A percentile compares a stretch with the other conserved stretches of the same genome.
Evolutionary conservation across 2,797 vertebrate species (phyloP).

Genomic region (Sylvilagus floridanus): DNA sequence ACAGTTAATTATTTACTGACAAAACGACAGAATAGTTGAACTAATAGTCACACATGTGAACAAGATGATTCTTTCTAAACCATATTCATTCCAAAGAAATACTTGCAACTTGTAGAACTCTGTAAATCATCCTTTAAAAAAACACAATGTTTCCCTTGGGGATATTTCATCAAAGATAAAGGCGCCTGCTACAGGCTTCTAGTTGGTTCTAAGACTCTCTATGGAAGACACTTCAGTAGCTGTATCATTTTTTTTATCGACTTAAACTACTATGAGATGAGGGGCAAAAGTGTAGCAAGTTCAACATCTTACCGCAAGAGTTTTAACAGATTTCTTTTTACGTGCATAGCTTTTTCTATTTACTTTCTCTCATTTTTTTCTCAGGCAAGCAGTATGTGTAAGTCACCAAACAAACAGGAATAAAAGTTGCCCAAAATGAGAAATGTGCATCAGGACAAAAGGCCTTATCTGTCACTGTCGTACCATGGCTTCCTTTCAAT

Average conservation of each 20-base stretch:
- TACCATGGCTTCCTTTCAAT: neutral
- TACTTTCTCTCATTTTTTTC: neutral
- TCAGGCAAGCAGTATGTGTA: neutral
- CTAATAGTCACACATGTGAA: neutral
- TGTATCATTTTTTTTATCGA: slow-evolving; percentile 53
- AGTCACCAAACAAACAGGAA: neutral
- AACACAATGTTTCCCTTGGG: slow-evolving; percentile 14
- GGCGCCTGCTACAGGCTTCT: neutral
- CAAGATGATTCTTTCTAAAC: neutral
- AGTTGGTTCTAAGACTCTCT: neutral
- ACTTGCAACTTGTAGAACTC: slow-evolving; percentile 21
- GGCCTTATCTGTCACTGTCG: neutral
- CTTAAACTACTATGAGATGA: slow-evolving; percentile 49
- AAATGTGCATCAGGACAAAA: neutral
- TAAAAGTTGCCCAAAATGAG: neutral
- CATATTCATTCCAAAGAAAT: neutral
- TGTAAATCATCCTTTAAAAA: slow-evolving; percentile 2
- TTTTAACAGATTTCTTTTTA: neutral
- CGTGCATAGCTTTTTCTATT: neutral
- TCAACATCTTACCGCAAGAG: slow-evolving; percentile 58
- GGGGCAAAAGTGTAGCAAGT: slow-evolving; percentile 14
- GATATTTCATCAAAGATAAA: slow-evolving; percentile 55
- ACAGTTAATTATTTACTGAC: neutral
- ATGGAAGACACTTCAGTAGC: neutral
- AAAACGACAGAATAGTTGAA: neutral